These are phyloP conservation scores for Wasmannia auropunctata DNA, from an alignment of 1,140 invertebrate genomes.

Conservation along the genomic window DNA sequence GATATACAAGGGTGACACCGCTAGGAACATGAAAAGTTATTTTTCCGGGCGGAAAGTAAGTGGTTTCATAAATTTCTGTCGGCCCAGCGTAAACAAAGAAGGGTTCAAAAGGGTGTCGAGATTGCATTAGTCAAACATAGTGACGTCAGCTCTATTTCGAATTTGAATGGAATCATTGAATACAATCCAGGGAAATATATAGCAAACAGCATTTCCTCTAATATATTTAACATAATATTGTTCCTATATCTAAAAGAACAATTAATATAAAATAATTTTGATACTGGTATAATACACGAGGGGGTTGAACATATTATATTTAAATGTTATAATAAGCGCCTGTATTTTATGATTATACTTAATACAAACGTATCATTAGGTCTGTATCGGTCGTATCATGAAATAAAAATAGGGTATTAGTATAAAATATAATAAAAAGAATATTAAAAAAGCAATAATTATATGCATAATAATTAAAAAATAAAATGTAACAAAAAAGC, in stretches of 20 bases:
- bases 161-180: slow-evolving; percentile 1
- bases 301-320: neutral
- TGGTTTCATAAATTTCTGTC: slow-evolving; percentile 72
- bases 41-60: slow-evolving; percentile 64
- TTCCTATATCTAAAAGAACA: neutral
- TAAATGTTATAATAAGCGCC: neutral
- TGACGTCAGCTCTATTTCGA: neutral
- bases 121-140: slow-evolving; percentile 74
- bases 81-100: slow-evolving; percentile 70
- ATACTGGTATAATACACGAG: neutral
- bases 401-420: neutral
- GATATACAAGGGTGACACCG: slow-evolving; percentile 64
- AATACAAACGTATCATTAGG: neutral
- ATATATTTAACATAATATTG: neutral
- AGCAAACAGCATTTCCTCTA: neutral
- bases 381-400: neutral
- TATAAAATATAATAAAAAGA: slow-evolving; percentile 3
- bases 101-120: slow-evolving; percentile 45
- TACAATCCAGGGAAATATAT: neutral
- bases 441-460: neutral
- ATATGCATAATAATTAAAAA: neutral
- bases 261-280: slow-evolving; percentile 9
- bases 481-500: neutral
- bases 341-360: neutral
- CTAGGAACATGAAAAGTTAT: slow-evolving; percentile 76